Evolutionary conservation across 1,140 invertebrate species (phyloP).

Genomic region (Pogonus chalceus): DNA sequence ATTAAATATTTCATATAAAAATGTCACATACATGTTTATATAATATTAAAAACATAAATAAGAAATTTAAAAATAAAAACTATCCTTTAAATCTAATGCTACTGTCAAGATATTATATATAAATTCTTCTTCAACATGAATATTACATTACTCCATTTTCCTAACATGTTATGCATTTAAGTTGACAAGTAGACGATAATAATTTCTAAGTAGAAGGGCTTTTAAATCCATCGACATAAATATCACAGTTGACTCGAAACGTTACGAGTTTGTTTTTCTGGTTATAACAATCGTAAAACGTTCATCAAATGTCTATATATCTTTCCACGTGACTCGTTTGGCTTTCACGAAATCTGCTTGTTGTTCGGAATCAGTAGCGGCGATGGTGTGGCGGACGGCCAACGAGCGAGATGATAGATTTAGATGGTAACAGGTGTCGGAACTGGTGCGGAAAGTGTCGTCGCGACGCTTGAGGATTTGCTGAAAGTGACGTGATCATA

Average conservation of each 20-base stretch:
- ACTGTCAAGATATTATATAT: no score
- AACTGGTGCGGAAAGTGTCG: not conserved
- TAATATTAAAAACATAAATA: no score
- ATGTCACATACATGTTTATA: no score
- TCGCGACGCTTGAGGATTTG: no score
- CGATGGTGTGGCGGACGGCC: not conserved
- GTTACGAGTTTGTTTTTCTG: constrained; percentile 17
- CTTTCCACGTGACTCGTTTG: constrained; percentile 4
- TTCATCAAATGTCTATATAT: constrained; percentile 20
- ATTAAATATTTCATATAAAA: no score
- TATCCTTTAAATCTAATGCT: no score
- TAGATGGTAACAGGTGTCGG: constrained; percentile 15
- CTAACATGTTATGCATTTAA: not conserved
- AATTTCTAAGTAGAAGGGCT: not conserved
- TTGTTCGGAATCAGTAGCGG: not conserved
- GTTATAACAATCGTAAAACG: constrained; percentile 19
- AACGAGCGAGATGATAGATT: constrained; percentile 16
- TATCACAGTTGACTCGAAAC: constrained; percentile 10
- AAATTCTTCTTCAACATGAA: no score
- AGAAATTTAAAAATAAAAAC: no score
- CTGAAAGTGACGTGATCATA: no score
- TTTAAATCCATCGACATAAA: not conserved
- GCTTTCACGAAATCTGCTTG: not conserved
- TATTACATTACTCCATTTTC: no score
- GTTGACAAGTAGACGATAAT: not conserved